Evolutionary conservation across 2,113 vertebrate genomes (phyloP), one percentile per base, ranked within the genome.

Genomic region (Ciconia stormi): DNA sequence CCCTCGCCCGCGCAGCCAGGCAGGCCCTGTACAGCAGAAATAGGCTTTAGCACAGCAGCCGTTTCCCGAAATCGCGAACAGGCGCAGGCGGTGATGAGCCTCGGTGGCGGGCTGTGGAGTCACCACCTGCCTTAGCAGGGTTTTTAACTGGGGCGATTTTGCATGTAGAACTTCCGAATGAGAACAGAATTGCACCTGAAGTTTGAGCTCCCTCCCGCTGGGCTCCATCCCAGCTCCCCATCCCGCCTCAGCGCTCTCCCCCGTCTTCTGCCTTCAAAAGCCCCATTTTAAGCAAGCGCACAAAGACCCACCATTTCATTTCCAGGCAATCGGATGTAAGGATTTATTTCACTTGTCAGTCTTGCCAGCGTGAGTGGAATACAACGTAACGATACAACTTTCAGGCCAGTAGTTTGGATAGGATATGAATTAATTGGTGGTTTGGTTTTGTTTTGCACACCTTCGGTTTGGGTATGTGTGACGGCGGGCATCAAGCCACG

Each of bases 341-440:
- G 93, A 72, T 94, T 90, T 87, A 82, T 82, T 95, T 94, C 93
- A 70, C 71, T 78, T 29, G 44, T 44, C 44, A 16, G 72, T 61
- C 63, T 52, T 76, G 36, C 82, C 94, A 69, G 92, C n/a, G 93
- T 59, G 55, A 80, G 90, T 18, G 73, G 90, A 93, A 84, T 26
- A 91, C 67, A 63, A 65, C 53, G 12, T 32, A 53, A 71, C 8
- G 36, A 62, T 16, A 29, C 56, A 86, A 59, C 91, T 92, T 93
- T 32, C 76, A 50, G 89, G 88, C 81, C 91, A 95, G 67, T 55
- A 36, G 13, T 96, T 97, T 63, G 95, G 89, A n/a, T 47, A 70
- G 92, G 86, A 80, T 29, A 13, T 0, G 40, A 81, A 29, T 61
- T 58, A 89, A 73, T 42, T 21, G 62, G 82, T 78, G 93, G 90